Base-by-base conservation (phyloP, 1,140 invertebrate species). In the Hypsibius dujardini region DNA sequence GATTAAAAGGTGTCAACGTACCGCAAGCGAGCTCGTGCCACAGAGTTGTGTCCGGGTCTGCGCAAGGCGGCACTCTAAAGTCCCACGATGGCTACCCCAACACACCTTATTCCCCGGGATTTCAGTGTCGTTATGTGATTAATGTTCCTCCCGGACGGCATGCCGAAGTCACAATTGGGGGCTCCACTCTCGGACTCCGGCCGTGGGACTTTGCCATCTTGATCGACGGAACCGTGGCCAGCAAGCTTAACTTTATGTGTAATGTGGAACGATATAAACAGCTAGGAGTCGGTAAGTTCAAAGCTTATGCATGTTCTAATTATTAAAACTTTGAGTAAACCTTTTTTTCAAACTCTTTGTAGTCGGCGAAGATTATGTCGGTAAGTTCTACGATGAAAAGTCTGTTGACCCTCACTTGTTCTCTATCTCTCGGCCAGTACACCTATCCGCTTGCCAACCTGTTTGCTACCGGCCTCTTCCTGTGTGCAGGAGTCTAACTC, bases 201-300 rank as follows among this genome's bases (percentile, higher is more conserved):
- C 62, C 62, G 12, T 67, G 62, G 62, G 62, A 67, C 45, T 67
- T 67, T 42, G 42, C 42, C 62, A 67, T 67, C 62, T 7, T 67
- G 12, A 42, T 67, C 62, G 42, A 67, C 62, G 62, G 62, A 12
- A 12, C 12, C 3, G 62, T 67, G 62, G 62, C 62, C 12, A 7
- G 12, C 12, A 67, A 67, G 62, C 62, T 67, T 12, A 42, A 12
- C 12, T 67, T 67, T 67, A 67, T 67, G 3, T 67, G 62, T 67
- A 12, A 67, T 15, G 62, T 67, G 12, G 42, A 67, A 3, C 3
- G 45, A 45, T 67, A 67, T 45, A 67, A 67, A 45, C 3, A 67
- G 62, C 62, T 67, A 42, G 62, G 62, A 12, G 42, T 15, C 62
- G 45, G 62, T 67, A 67, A 67, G 62, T 15, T 12, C 7, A 56